phyloP scores from a whole-genome alignment of 2,797 vertebrate species.

The Erpetoichthys calabaricus region DNA sequence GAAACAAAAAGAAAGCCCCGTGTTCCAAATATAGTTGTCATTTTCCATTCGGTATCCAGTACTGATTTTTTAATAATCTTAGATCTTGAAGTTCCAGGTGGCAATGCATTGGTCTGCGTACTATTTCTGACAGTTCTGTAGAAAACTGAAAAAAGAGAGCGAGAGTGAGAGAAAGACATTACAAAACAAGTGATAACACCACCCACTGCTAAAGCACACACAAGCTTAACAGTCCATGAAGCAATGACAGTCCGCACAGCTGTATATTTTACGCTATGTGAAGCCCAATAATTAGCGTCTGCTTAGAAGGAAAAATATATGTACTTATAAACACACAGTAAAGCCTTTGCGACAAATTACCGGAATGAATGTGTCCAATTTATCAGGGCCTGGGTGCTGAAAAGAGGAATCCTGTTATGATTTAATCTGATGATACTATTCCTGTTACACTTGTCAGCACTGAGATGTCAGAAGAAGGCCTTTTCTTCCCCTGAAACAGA shows the following conservation, averaged over 20 bases:
- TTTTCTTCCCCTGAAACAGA: constrained; percentile 47
- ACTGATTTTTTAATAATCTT: constrained; percentile 14
- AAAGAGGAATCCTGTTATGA: constrained; percentile 51
- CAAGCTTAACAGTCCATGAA: constrained; percentile 58
- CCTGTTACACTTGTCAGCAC: constrained; percentile 59
- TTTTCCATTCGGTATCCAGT: no score
- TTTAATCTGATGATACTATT: constrained; percentile 63
- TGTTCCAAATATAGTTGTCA: no score
- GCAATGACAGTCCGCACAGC: constrained; percentile 65
- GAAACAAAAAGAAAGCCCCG: no score
- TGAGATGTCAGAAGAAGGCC: constrained; percentile 56
- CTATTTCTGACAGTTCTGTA: constrained; percentile 18
- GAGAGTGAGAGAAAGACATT: constrained; percentile 19
- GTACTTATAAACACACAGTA: constrained; percentile 21
- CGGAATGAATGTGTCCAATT: constrained; percentile 38
- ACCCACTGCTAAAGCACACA: constrained; percentile 65
- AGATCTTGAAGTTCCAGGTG: constrained; percentile 9
- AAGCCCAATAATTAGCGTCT: constrained; percentile 78
- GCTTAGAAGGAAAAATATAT: constrained; percentile 31
- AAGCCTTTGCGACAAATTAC: constrained; percentile 36
- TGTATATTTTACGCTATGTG: constrained; percentile 72
- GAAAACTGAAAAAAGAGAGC: constrained; percentile 25
- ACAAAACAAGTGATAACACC: constrained; percentile 32
- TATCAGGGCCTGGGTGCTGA: constrained; percentile 34
- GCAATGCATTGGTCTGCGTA: constrained; percentile 26